phyloP scores from a whole-genome alignment of 2,113 vertebrate genomes.

The Zapornia atra region DNA sequence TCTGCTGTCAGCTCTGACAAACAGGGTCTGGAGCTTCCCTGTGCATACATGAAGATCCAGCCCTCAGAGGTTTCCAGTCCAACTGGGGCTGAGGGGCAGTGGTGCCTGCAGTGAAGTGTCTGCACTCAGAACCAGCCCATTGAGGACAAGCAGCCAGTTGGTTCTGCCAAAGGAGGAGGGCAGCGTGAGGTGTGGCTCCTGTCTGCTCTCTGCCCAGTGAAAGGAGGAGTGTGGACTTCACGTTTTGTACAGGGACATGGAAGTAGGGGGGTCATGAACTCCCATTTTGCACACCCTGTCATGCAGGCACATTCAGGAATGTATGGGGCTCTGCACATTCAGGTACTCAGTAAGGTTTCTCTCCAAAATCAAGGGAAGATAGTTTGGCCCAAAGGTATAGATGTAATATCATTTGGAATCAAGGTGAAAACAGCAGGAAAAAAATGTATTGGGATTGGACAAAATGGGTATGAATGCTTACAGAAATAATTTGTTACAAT shows the following conservation, averaged over 20 bases:
- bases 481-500: neutral
- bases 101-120: neutral
- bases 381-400: neutral
- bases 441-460: neutral
- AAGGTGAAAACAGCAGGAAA: neutral
- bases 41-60: neutral
- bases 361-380: neutral
- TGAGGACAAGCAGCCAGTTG: fast-evolving
- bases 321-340: neutral
- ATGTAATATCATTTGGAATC: neutral
- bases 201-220: neutral
- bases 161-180: neutral
- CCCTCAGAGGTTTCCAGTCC: neutral
- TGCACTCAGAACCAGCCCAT: neutral
- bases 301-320: neutral
- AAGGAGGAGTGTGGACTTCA: fast-evolving
- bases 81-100: neutral
- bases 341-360: neutral
- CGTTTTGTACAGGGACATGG: neutral
- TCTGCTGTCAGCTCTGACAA: neutral
- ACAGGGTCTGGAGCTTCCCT: neutral
- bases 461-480: neutral
- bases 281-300: neutral
- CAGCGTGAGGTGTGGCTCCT: neutral
- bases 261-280: neutral